phyloP scores from a whole-genome alignment of 64 coral and sea anemone genomes.

The Exaiptasia diaphana region DNA sequence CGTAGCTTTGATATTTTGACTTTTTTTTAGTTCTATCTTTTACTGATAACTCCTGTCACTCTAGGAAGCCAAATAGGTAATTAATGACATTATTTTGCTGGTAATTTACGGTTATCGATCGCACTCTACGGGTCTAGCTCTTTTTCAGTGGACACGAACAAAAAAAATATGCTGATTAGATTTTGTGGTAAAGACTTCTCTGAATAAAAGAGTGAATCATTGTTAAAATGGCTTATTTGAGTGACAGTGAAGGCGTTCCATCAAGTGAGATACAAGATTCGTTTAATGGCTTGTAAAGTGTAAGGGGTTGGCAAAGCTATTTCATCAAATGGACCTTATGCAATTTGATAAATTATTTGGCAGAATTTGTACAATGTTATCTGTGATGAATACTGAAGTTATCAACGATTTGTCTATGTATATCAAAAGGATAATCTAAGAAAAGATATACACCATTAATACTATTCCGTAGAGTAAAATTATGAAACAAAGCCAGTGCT shows the following conservation, averaged over 20 bases:
- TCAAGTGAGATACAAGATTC: background rate
- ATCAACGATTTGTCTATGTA: background rate
- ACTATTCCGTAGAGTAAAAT: no score
- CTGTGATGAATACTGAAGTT: constrained; percentile 2
- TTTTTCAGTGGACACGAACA: no score
- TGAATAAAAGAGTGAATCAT: background rate
- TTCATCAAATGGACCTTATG: background rate
- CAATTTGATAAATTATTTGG: background rate
- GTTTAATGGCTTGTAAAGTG: constrained; percentile 13
- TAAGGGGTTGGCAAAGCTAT: background rate
- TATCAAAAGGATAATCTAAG: constrained; percentile 10
- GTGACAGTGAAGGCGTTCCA: background rate
- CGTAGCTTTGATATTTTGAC: background rate
- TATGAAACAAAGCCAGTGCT: no score
- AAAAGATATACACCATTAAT: background rate
- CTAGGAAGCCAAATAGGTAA: background rate
- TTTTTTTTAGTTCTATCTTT: background rate
- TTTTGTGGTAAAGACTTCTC: background rate
- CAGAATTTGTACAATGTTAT: constrained; percentile 9
- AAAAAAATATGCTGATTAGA: background rate
- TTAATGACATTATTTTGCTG: background rate
- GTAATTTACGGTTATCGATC: no score
- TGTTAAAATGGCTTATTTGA: no score
- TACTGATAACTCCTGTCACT: background rate
- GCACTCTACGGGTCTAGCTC: no score